Base-by-base conservation (phyloP, 1,140 invertebrate genomes). In the Scaptomyza pallida region DNA sequence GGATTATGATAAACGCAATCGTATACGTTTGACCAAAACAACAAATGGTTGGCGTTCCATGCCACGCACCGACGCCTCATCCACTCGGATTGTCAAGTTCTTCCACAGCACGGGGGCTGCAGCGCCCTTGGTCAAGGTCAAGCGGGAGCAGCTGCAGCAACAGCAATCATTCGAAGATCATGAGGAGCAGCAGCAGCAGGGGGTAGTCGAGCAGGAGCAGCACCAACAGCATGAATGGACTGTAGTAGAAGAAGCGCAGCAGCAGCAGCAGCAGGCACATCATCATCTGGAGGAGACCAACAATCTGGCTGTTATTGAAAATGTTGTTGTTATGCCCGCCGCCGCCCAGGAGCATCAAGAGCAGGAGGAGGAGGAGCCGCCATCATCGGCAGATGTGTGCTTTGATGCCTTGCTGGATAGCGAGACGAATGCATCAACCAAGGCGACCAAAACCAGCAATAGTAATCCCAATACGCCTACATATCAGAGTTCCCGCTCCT, bases 1-100 rank as follows among this genome's bases (percentile, higher is more conserved):
- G 91, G 96, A 97, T 89, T 97, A 96, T 92, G 95, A 96, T 92
- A 94, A 95, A 82, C 92, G 95, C 37, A 97, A 96, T 92, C 94
- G 96, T 10, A 96, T 97, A 65, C 94, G 95, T 69, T 92, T 97
- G 75, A 95, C 95, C 50, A 95, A 96, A 83, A 96, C 95, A 3
- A 93, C 95, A 2, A 93, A 94, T 80, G 96, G 96, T 78, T 97
- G 96, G 96, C 93, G 95, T 40, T 95, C 95, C 16, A 95, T 96
- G 92, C 96, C 96, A 62, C 93, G 95, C 56, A 96, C 95, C 23
- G 94, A 94, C 67, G 81, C 90, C 77, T 93, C 94, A 56, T 80
- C 83, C 26, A 90, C 70, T 19, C 73, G 79, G 12, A 81, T 91
- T 60, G 88, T 90, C 23, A 91, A 91, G 72, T 83, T 88, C 73